Percentiles rank a stretch among this genome's conserved stretches.
phyloP scores from a whole-genome alignment of 1,140 invertebrate genomes.

The Pararge aegeria region DNA sequence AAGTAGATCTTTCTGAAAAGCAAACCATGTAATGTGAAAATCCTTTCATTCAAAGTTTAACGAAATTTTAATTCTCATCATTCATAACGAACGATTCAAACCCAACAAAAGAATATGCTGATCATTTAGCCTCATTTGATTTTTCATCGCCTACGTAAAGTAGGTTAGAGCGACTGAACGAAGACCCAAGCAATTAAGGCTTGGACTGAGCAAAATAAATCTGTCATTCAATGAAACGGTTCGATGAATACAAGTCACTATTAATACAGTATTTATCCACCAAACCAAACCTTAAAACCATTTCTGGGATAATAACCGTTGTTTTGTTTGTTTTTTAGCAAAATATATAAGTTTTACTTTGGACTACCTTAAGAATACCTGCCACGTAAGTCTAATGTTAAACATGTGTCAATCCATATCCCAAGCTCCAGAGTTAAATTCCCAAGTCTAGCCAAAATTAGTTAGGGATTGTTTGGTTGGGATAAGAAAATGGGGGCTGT shows the following conservation, averaged over 20 bases:
- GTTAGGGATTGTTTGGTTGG: too few relatives aligned
- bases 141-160: slow-evolving; percentile 14
- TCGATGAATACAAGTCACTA: slow-evolving; percentile 20
- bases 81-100: slow-evolving; percentile 5
- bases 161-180: slow-evolving; percentile 5
- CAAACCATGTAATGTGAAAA: background rate
- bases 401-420: too few relatives aligned
- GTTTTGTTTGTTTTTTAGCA: too few relatives aligned
- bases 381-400: too few relatives aligned
- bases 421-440: too few relatives aligned
- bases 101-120: slow-evolving; percentile 19
- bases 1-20: background rate
- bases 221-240: slow-evolving; percentile 11
- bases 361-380: too few relatives aligned
- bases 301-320: too few relatives aligned
- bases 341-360: too few relatives aligned
- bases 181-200: slow-evolving; percentile 13
- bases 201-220: slow-evolving; percentile 12
- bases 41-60: background rate
- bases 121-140: slow-evolving; percentile 18
- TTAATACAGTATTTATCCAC: background rate
- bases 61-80: slow-evolving; percentile 6
- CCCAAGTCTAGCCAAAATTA: too few relatives aligned
- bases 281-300: too few relatives aligned
- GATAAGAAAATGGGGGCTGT: too few relatives aligned